Evolutionary conservation across 2,888 invertebrate species (phyloP).

Genomic region (Chelonus formosanus): DNA sequence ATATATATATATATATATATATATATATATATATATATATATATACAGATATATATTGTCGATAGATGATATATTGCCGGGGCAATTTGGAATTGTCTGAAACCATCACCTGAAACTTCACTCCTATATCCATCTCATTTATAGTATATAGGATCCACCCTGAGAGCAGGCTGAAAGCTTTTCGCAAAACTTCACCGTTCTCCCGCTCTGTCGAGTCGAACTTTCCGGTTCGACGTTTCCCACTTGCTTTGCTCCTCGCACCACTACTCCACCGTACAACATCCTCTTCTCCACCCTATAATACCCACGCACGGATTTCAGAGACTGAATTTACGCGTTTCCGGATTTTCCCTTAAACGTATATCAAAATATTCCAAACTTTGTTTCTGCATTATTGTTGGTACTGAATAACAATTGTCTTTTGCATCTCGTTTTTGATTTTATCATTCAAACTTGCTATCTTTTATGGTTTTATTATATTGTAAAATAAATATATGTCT

Average conservation of each 20-base stretch:
- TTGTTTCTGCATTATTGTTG: too few species aligned
- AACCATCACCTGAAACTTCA: constrained; percentile 20
- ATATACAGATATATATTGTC: background rate
- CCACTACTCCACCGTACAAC: background rate
- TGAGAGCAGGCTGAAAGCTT: constrained; percentile 22
- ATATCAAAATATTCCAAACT: too few species aligned
- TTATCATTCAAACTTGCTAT: too few species aligned
- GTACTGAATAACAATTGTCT: too few species aligned
- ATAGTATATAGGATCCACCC: constrained; percentile 3
- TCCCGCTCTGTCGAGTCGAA: constrained; percentile 15
- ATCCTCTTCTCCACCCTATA: background rate
- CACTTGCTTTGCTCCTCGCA: background rate
- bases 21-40: too few species aligned
- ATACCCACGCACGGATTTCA: background rate
- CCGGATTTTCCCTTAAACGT: background rate
- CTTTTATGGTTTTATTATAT: too few species aligned
- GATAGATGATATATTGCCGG: constrained; percentile 9
- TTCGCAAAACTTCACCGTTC: constrained; percentile 22
- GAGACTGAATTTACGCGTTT: constrained; percentile 6
- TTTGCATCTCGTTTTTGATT: too few species aligned
- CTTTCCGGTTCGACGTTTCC: constrained; percentile 17
- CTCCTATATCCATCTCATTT: constrained; percentile 15
- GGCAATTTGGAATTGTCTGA: constrained; percentile 22
- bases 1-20: background rate
- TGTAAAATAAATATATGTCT: too few species aligned